A percentile compares a stretch with the other conserved stretches of the same genome.
Conservation (phyloP, 2,888 invertebrate species). For the Parthenolecanium corni region DNA sequence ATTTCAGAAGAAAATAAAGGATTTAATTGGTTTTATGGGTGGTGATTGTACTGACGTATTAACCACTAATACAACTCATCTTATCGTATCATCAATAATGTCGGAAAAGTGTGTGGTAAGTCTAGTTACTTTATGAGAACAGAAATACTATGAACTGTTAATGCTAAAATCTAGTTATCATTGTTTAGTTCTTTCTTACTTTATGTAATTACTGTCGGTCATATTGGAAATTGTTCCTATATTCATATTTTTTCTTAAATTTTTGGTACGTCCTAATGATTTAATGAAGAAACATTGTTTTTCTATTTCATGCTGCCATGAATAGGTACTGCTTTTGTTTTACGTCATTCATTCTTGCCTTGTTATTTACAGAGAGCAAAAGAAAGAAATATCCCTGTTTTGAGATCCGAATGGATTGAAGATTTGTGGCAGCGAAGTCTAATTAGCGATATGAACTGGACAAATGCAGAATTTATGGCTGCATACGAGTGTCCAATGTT, state of each 20-base stretch:
- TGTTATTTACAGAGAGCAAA: slow-evolving; percentile 49
- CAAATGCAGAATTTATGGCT: slow-evolving; percentile 50
- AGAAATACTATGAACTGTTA: no score
- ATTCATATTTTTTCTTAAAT: neutral
- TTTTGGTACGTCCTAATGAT: neutral
- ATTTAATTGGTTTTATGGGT: slow-evolving; percentile 62
- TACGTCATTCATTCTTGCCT: slow-evolving; percentile 28
- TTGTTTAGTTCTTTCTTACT: no score
- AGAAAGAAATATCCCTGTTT: slow-evolving; percentile 54
- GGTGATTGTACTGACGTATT: slow-evolving; percentile 55
- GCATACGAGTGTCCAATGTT: slow-evolving; percentile 57
- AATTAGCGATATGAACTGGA: slow-evolving; percentile 44
- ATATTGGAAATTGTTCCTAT: neutral
- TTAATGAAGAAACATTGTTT: slow-evolving; percentile 29
- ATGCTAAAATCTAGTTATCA: no score
- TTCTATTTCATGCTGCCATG: neutral
- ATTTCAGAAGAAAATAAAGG: slow-evolving; percentile 47
- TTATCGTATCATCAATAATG: slow-evolving; percentile 63
- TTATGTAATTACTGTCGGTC: neutral
- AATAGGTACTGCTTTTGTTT: no score
- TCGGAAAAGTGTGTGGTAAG: slow-evolving; percentile 64
- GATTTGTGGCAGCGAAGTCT: slow-evolving; percentile 66
- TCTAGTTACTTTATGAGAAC: no score
- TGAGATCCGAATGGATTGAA: slow-evolving; percentile 67
- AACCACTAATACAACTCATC: slow-evolving; percentile 60